Conservation (phyloP, 1,140 invertebrate species). For the Bursaphelenchus mucronatus region DNA sequence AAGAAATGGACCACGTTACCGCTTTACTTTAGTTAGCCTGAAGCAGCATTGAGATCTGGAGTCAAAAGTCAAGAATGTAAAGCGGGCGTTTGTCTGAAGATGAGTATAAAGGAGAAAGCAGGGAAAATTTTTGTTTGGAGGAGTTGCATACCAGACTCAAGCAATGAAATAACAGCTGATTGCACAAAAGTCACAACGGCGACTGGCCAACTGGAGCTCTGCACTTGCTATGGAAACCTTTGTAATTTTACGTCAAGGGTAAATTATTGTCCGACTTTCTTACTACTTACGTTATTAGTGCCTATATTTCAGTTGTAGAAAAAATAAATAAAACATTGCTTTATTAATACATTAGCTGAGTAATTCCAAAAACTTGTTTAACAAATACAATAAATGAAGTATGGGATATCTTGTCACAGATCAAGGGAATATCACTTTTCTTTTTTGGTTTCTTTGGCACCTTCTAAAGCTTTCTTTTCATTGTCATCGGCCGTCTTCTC, state of each 20-base stretch:
- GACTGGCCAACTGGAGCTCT: not conserved
- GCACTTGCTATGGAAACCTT: conserved; percentile 12
- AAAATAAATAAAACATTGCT: not conserved
- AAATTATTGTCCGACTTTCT: not conserved
- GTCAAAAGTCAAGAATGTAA: not conserved
- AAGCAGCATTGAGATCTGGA: conserved; percentile 12
- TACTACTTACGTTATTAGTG: not conserved
- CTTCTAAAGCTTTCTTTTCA: not conserved
- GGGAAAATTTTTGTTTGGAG: conserved; percentile 14
- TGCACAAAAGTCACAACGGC: conserved; percentile 13
- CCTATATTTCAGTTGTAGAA: not conserved
- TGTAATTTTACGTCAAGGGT: not conserved
- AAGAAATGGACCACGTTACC: not conserved
- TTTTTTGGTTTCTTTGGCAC: conserved; percentile 9
- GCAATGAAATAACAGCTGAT: not conserved
- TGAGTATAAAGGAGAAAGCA: conserved; percentile 8
- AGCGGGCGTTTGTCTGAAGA: conserved; percentile 5
- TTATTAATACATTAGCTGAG: not conserved
- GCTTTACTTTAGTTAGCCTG: conserved; percentile 1
- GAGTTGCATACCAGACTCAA: conserved; percentile 1
- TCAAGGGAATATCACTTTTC: conserved; percentile 15
- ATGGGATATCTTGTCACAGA: conserved; percentile 4
- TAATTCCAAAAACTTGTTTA: not conserved
- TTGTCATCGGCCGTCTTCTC: conserved; percentile 19
- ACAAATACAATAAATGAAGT: not conserved